Evolutionary conservation across 2,113 vertebrate species (phyloP).

Genomic region (Piaya cayana): DNA sequence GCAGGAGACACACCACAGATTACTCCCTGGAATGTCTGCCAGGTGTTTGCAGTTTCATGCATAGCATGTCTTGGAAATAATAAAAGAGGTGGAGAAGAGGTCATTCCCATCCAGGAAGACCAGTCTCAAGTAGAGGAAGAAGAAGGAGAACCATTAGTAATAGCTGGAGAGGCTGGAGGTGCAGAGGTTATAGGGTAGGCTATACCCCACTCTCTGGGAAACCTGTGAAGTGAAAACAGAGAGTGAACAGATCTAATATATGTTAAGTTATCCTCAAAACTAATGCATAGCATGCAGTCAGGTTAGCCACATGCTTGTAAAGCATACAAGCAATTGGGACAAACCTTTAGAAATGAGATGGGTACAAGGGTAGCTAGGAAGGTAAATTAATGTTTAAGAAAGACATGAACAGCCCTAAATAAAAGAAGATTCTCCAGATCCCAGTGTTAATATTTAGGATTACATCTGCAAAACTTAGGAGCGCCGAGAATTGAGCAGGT

Average conservation of each 20-base stretch:
- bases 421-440: not conserved
- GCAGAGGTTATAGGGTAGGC: conserved; percentile 5
- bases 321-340: not conserved
- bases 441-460: not conserved
- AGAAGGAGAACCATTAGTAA: conserved; percentile 30
- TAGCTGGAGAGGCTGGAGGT: conserved; percentile 24
- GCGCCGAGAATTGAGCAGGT: not conserved
- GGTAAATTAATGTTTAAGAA: not conserved
- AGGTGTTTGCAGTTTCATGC: conserved; percentile 71
- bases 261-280: not conserved
- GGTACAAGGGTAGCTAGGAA: not conserved
- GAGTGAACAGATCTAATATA: not conserved
- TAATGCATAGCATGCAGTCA: not conserved
- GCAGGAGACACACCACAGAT: conserved; percentile 61
- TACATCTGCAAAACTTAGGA: not conserved
- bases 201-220: conserved; percentile 1
- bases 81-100: conserved; percentile 34
- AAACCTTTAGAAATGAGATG: not conserved
- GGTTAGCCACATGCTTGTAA: not conserved
- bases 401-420: not conserved
- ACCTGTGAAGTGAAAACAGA: not conserved
- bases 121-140: not conserved
- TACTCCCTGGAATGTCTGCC: conserved; percentile 66
- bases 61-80: conserved; percentile 19
- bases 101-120: conserved; percentile 56